Conservation (phyloP, 2,888 invertebrate genomes). For the Nomada ruficornis region DNA sequence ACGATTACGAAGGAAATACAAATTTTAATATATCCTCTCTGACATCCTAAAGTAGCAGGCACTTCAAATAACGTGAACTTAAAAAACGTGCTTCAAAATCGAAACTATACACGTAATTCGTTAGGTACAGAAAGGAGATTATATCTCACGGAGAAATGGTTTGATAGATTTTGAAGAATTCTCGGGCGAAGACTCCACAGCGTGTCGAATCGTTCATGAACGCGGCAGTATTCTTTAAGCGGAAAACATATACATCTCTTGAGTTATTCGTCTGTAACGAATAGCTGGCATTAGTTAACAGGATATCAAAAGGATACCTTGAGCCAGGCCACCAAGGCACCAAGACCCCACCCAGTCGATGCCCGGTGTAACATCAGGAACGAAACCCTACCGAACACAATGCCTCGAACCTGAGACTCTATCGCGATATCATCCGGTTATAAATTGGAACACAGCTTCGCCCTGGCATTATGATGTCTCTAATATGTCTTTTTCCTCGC, state of each 20-base stretch:
- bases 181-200: conserved; percentile 18
- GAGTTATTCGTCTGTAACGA: conserved; percentile 79
- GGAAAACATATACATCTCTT: conserved; percentile 77
- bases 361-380: conserved; percentile 75
- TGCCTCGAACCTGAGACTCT: conserved; percentile 83
- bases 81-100: too few relatives aligned
- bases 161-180: conserved; percentile 27
- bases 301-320: conserved; percentile 84
- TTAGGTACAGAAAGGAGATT: too few relatives aligned
- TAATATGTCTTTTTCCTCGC: conserved; percentile 83
- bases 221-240: conserved; percentile 70
- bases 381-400: conserved; percentile 80
- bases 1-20: too few relatives aligned
- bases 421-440: conserved; percentile 84
- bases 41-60: too few relatives aligned
- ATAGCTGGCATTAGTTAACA: conserved; percentile 84
- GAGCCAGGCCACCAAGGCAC: conserved; percentile 82
- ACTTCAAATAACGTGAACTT: too few relatives aligned
- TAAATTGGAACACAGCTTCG: conserved; percentile 84
- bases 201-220: conserved; percentile 52
- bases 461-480: conserved; percentile 84
- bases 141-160: background rate
- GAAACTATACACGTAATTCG: too few relatives aligned
- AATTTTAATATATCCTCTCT: too few relatives aligned
- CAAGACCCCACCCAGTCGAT: conserved; percentile 82